A percentile compares a stretch with the other conserved stretches of the same genome.
Evolutionary conservation across 2,888 invertebrate species (phyloP).

Genomic region (Blastobasis lacticolella): DNA sequence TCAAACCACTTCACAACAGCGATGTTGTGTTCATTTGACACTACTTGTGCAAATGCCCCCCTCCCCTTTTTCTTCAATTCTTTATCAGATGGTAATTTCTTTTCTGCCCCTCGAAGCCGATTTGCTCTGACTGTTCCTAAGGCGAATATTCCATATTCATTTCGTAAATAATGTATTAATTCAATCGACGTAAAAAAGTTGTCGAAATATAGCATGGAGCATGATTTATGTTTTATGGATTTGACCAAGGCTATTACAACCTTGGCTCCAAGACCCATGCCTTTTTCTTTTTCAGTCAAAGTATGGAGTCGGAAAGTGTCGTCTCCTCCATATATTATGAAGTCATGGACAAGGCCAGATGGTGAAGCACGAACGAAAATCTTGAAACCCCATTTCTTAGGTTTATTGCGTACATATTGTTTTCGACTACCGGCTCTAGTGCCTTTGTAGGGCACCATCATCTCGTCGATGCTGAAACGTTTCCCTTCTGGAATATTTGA

Average conservation of each 20-base stretch:
- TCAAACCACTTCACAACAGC: too few relatives aligned
- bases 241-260: neutral
- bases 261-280: neutral
- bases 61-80: too few relatives aligned
- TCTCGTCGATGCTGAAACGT: conserved; percentile 27
- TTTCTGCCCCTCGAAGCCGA: too few relatives aligned
- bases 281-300: neutral
- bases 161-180: too few relatives aligned
- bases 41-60: too few relatives aligned
- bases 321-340: neutral
- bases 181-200: too few relatives aligned
- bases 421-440: conserved; percentile 23
- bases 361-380: neutral
- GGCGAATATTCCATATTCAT: too few relatives aligned
- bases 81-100: too few relatives aligned
- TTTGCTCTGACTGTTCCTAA: too few relatives aligned
- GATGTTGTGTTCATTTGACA: too few relatives aligned
- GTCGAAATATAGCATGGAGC: too few relatives aligned
- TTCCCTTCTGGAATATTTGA: conserved; percentile 16
- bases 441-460: conserved; percentile 35
- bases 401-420: conserved; percentile 23
- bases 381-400: conserved; percentile 1
- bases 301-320: neutral
- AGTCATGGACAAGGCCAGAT: neutral
- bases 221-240: neutral